Conservation (phyloP, 2,113 vertebrate genomes). For the Siniperca knerii region DNA sequence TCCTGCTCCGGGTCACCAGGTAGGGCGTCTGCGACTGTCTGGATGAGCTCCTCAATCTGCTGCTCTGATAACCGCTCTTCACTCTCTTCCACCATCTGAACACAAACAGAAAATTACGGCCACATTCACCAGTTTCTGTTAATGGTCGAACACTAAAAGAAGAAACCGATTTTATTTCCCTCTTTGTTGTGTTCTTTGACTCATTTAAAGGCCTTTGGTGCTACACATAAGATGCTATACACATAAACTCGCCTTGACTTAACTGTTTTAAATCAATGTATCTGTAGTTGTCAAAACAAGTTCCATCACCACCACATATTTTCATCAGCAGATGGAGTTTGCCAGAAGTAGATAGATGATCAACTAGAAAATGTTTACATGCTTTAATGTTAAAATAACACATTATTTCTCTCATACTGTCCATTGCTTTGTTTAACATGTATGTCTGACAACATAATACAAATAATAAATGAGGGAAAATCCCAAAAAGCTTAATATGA, state of each 20-base stretch:
- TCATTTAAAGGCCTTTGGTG: no score
- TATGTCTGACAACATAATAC: neutral
- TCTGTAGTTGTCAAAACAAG: neutral
- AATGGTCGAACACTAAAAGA: no score
- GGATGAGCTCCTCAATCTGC: conserved; percentile 87
- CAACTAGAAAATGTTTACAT: neutral
- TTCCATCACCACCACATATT: neutral
- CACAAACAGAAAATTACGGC: conserved; percentile 14
- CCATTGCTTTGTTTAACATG: neutral
- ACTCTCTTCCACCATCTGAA: conserved; percentile 87
- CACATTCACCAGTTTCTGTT: neutral
- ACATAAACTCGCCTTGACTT: neutral
- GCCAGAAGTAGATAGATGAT: neutral
- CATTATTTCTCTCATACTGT: neutral
- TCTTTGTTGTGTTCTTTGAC: neutral
- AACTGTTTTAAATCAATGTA: neutral
- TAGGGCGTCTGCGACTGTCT: conserved; percentile 77
- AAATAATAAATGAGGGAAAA: neutral
- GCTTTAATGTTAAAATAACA: neutral
- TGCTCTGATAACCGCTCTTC: conserved; percentile 88
- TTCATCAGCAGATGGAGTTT: neutral
- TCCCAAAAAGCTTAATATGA: neutral
- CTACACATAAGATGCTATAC: neutral
- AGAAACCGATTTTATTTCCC: neutral
- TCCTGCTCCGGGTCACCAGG: conserved; percentile 85